Evolutionary conservation across 2,888 invertebrate species (phyloP), one percentile per base, ranked within the genome.

Genomic region (Muschampia staudingeri): DNA sequence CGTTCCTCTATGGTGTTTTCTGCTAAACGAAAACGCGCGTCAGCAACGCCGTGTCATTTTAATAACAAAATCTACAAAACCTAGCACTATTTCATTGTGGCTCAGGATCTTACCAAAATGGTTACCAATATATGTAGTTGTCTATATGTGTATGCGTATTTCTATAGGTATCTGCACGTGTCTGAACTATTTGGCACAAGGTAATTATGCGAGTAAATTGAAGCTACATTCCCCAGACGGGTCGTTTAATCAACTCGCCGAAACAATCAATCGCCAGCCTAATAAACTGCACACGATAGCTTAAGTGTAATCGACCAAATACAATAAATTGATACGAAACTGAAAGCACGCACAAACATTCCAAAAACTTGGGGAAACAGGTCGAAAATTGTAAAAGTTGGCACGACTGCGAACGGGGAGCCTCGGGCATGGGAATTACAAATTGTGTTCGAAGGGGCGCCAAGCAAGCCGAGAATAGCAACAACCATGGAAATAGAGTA

Each of bases 371-470:
- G 25, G 44, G 14, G 65, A 71, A 76, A 65, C 37, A 81, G 70
- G 30, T 16, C n/a, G 42, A 76, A 81, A 81, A 76, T 81, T 81
- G 42, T 80, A 80, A 76, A 80, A 80, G 52, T 80, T 80, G 70
- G 56, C 25, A 25, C 44, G 61, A 77, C 40, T 70, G 78, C 37
- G 67, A 67, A 52, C 40, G 56, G 69, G 78, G 52, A 44, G 37
- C 44, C 25, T 34, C 19, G 56, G 11, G 52, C 30, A 30, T 61
- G 70, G 80, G 76, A 37, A 81, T 76, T 71, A 76, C 71, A 77
- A 81, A 81, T 81, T 85, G 79, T 82, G 83, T 77, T 83, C 73
- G 82, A 82, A 80, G 80, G 77, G 83, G 82, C 67, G 80, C 37
- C 8, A n/a, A 37, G 69, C 37, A 48, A 14, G 76, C 80, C 67